phyloP scores from a whole-genome alignment of 2,797 vertebrate species.

The Macroramphosus scolopax region DNA sequence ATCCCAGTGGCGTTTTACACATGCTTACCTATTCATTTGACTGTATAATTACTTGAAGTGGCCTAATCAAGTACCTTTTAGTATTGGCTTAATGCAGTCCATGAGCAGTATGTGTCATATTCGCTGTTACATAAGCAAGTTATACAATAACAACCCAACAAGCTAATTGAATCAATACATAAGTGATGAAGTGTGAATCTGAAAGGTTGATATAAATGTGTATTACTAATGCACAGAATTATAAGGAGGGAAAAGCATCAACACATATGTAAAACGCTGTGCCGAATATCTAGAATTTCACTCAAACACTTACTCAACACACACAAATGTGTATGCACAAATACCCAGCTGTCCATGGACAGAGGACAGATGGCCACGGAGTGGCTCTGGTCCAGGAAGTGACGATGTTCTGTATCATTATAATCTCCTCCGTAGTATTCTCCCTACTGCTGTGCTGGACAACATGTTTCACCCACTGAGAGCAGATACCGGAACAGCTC shows the following conservation, averaged over 20 bases:
- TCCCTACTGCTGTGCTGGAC: conserved; percentile 75
- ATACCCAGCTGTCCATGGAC: conserved; percentile 66
- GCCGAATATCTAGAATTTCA: conserved; percentile 52
- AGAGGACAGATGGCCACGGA: conserved; percentile 76
- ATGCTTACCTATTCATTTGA: no score
- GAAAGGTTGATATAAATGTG: no score
- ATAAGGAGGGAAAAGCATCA: conserved; percentile 20
- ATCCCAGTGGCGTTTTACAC: no score
- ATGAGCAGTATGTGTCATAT: no score
- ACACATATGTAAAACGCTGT: conserved; percentile 44
- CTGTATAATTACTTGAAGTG: no score
- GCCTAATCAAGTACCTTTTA: no score
- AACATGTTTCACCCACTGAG: conserved; percentile 76
- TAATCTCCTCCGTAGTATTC: conserved; percentile 77
- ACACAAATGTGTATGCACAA: conserved; percentile 31
- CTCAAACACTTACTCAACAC: conserved; percentile 11
- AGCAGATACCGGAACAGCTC: conserved; percentile 64
- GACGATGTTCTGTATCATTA: conserved; percentile 75
- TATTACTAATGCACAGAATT: conserved; percentile 7
- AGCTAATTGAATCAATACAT: no score
- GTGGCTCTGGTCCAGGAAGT: conserved; percentile 75
- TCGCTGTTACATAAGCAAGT: no score
- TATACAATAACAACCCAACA: no score
- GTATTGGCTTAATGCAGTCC: no score
- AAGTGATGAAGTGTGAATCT: no score